Evolutionary conservation across 1,140 invertebrate species (phyloP), one percentile per base, ranked within the genome.

Genomic region (Camponotus vicinus): DNA sequence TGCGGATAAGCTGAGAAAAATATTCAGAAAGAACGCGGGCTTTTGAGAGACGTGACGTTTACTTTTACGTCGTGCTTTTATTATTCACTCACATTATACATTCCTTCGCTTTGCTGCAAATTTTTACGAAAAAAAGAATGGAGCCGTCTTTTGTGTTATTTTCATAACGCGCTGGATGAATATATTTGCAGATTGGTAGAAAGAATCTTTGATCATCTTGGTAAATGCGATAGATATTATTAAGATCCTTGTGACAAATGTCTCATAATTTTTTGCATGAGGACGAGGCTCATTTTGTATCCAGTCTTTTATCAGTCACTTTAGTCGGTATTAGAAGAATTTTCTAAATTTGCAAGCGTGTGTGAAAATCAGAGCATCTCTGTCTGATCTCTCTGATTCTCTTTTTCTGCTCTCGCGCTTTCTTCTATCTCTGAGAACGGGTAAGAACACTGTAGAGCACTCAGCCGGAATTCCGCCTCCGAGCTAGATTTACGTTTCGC

Each of bases 401-500:
- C 75, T 85, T 85, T 85, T 79, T 67, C 63, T 59, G n/a, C 32
- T 45, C 27, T 34, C 18, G 73, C n/a, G 63, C 75, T 18, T 32
- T 66, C 37, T 45, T 45, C 27, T 64, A 79, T 32, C 61, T 63
- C 37, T 27, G 63, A 85, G 45, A 40, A 57, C 76, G 84, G 7
- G 37, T 61, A 69, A 67, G 76, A 83, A 86, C 84, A 79, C 45
- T 69, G 42, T 66, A 59, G 84, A 52, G 76, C 84, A 70, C 77
- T 86, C 84, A 80, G 69, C 40, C 27, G 85, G 67, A 86, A 86
- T 86, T 73, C 78, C 78, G 67, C 67, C 76, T 75, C 78, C 78
- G 40, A 34, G 69, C 64, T 78, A 86, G 85, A 86, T 64, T 73
- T 71, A 63, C 69, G 67, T 79, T 86, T 86, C 85, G 85, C 77